Conservation (phyloP, 2,113 vertebrate species). For the Ptychochromis oligacanthus region DNA sequence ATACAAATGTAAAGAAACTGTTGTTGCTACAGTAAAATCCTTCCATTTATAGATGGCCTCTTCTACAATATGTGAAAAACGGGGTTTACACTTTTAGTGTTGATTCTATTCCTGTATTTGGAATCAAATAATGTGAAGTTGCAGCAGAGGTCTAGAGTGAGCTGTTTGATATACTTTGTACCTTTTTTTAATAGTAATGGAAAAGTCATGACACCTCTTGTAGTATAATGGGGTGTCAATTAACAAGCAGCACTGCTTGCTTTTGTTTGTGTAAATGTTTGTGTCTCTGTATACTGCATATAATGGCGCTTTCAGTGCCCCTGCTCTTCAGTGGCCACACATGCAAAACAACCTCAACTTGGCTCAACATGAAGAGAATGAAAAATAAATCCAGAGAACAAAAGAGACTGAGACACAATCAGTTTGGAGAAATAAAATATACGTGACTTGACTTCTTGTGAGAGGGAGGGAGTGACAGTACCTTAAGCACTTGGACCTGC, state of each 20-base stretch:
- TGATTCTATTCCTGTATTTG: constrained; percentile 4
- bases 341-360: constrained; percentile 6
- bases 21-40: neutral
- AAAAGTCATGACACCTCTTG: neutral
- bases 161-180: neutral
- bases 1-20: constrained; percentile 9
- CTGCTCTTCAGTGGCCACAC: neutral
- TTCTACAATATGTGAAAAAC: neutral
- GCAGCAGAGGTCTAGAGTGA: neutral
- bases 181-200: neutral
- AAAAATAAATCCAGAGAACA: neutral
- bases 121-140: neutral
- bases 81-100: constrained; percentile 4
- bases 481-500: constrained; percentile 97
- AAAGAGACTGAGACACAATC: neutral
- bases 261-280: neutral
- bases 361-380: neutral
- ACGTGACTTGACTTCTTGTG: neutral
- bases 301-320: neutral
- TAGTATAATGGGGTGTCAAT: neutral
- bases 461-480: constrained; percentile 55
- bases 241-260: neutral
- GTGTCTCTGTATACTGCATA: neutral
- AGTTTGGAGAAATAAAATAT: neutral
- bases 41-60: constrained; percentile 13